These are phyloP conservation scores for Ichneumoninae sp. DNA, from an alignment of 2,888 invertebrate species.

Conservation along the genomic window DNA sequence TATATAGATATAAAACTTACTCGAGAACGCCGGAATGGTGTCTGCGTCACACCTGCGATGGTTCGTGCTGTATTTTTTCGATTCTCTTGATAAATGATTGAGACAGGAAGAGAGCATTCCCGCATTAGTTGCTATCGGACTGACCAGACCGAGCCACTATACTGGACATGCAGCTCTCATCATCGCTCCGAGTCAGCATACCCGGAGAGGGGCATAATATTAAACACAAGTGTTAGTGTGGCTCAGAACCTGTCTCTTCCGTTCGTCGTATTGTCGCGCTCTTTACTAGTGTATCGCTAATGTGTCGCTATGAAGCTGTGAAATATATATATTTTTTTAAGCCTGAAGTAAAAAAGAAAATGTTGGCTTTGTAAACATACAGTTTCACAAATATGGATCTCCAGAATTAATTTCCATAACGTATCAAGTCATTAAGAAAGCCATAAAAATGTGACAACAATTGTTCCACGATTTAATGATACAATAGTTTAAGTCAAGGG, in stretches of 20 bases:
- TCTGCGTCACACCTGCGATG: slow-evolving; percentile 14
- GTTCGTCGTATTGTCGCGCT: background rate
- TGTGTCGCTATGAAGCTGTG: background rate
- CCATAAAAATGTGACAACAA: too few relatives aligned
- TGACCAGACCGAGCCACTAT: slow-evolving; percentile 64
- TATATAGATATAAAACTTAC: slow-evolving; percentile 36
- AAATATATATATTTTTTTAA: background rate
- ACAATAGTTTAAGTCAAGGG: too few relatives aligned
- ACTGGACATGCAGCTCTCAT: slow-evolving; percentile 66
- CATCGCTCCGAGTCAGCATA: slow-evolving; percentile 46
- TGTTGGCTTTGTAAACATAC: background rate
- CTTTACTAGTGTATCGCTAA: background rate
- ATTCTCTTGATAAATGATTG: slow-evolving; percentile 39
- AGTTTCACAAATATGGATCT: too few relatives aligned
- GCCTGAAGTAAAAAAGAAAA: background rate
- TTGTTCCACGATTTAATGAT: too few relatives aligned
- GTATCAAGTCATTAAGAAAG: too few relatives aligned
- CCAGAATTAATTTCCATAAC: too few relatives aligned
- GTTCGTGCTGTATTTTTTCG: background rate
- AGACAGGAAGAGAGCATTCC: slow-evolving; percentile 51
- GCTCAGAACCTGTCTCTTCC: background rate
- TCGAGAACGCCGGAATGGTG: slow-evolving; percentile 6
- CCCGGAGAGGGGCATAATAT: slow-evolving; percentile 49
- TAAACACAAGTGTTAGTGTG: slow-evolving; percentile 22
- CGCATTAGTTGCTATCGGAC: slow-evolving; percentile 54